Conservation (phyloP, 2,797 vertebrate genomes). For the Kryptolebias ocellatus region DNA sequence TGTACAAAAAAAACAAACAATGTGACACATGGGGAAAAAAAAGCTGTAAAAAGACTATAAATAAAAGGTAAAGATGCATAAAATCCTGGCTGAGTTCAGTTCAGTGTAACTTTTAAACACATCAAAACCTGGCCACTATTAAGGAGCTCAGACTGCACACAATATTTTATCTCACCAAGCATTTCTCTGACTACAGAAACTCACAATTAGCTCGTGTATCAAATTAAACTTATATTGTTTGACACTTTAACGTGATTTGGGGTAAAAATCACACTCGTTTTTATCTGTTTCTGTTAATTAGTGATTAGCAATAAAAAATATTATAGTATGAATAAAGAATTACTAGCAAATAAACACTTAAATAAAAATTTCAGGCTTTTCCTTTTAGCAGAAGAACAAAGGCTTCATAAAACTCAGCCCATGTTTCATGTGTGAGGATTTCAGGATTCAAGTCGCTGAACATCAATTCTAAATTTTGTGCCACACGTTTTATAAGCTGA, state of each 20-base stretch:
- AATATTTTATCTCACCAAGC: background rate
- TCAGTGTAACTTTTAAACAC: slow-evolving; percentile 30
- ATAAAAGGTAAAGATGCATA: slow-evolving; percentile 10
- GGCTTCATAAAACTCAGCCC: too few relatives aligned
- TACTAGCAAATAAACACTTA: too few relatives aligned
- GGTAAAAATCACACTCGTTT: background rate
- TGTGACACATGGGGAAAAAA: slow-evolving; percentile 10
- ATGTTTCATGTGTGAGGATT: background rate
- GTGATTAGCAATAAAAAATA: background rate
- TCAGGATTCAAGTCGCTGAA: background rate
- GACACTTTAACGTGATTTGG: too few relatives aligned
- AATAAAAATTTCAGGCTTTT: too few relatives aligned
- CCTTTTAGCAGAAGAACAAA: too few relatives aligned
- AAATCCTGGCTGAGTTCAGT: slow-evolving; percentile 23
- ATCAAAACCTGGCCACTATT: slow-evolving; percentile 18
- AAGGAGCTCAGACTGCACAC: slow-evolving; percentile 4
- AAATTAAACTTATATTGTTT: too few relatives aligned
- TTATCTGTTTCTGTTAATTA: slow-evolving; percentile 15
- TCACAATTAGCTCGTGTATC: background rate
- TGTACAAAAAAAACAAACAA: background rate
- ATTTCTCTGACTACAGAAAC: background rate
- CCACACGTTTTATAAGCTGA: slow-evolving; percentile 3
- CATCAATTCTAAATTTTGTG: background rate
- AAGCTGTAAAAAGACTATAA: slow-evolving; percentile 19
- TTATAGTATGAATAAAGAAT: slow-evolving; percentile 8